Evolutionary conservation across 2,888 invertebrate genomes (phyloP).

Genomic region (Abscondita cerata): DNA sequence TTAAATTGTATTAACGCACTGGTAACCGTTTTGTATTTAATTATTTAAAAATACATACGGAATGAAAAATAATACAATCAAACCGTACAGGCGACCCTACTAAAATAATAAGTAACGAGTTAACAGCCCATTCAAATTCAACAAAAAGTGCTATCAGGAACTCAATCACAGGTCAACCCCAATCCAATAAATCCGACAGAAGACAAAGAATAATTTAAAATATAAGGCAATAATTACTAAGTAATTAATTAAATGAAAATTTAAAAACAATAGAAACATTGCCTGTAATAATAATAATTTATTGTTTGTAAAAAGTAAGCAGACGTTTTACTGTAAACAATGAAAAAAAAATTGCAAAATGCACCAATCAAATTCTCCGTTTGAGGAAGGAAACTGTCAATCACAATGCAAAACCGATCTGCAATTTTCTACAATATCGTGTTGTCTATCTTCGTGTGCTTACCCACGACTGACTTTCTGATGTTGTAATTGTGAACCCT

Average conservation of each 20-base stretch:
- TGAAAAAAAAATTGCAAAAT: constrained; percentile 24
- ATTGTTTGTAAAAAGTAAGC: constrained; percentile 12
- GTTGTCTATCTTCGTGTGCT: constrained; percentile 38
- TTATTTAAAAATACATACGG: too few relatives aligned
- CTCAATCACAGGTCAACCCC: constrained; percentile 23
- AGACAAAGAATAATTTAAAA: constrained; percentile 23
- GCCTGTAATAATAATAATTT: neutral
- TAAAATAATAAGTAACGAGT: constrained; percentile 26
- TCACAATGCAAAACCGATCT: constrained; percentile 49
- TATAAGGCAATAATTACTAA: constrained; percentile 13
- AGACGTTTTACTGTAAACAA: neutral
- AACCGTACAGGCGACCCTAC: constrained; percentile 13
- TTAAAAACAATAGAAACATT: neutral
- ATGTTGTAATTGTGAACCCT: constrained; percentile 54
- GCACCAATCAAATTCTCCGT: constrained; percentile 33
- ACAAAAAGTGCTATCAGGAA: constrained; percentile 24
- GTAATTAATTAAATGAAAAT: constrained; percentile 3
- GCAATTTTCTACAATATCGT: constrained; percentile 53
- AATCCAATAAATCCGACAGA: constrained; percentile 16
- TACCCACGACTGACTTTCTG: constrained; percentile 51
- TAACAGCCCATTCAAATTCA: constrained; percentile 22
- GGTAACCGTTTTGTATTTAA: too few relatives aligned
- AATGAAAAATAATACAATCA: constrained; percentile 6
- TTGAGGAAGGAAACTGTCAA: constrained; percentile 56
- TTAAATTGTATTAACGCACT: too few relatives aligned